Percentiles rank a stretch among this genome's conserved stretches.
Evolutionary conservation across 1,140 invertebrate species (phyloP).

Genomic region (Dendrolimus kikuchii): DNA sequence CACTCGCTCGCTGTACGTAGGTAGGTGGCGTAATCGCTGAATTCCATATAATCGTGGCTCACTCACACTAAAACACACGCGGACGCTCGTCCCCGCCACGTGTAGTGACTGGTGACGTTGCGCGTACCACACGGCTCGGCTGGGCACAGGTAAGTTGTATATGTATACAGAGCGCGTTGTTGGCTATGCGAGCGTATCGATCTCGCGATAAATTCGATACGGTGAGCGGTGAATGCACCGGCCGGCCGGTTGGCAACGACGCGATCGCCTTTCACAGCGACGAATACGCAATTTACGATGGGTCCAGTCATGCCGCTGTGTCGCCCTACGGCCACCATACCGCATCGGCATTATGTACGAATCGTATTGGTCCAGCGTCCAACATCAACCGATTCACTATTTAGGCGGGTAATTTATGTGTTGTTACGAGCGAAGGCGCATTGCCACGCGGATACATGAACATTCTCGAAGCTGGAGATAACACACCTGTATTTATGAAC

Average conservation of each 20-base stretch:
- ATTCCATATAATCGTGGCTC: slow-evolving; percentile 44
- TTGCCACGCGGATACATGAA: slow-evolving; percentile 43
- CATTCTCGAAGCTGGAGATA: slow-evolving; percentile 52
- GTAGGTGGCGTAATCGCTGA: slow-evolving; percentile 50
- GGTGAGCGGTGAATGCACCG: slow-evolving; percentile 51
- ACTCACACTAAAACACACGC: slow-evolving; percentile 25
- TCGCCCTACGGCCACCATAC: no score
- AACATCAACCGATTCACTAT: slow-evolving; percentile 6
- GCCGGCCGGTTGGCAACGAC: slow-evolving; percentile 14
- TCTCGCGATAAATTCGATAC: slow-evolving; percentile 58
- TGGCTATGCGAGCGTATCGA: slow-evolving; percentile 38
- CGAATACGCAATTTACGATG: slow-evolving; percentile 41
- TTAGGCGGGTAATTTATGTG: slow-evolving; percentile 5
- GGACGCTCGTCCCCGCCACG: slow-evolving; percentile 30
- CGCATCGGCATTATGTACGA: no score
- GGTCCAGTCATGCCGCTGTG: slow-evolving; percentile 4
- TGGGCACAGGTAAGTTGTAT: slow-evolving; percentile 26
- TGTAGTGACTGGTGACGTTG: slow-evolving; percentile 22
- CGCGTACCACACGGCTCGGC: slow-evolving; percentile 25
- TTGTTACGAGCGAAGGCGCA: slow-evolving; percentile 23
- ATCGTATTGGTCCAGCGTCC: no score
- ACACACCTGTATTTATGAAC: slow-evolving; percentile 41
- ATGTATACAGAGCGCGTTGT: slow-evolving; percentile 18
- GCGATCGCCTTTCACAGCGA: slow-evolving; percentile 50
- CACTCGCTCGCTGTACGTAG: slow-evolving; percentile 30